Evolutionary conservation across 2,113 vertebrate species (phyloP), one percentile per base, ranked within the genome.

Genomic region (Saimiri boliviensis): DNA sequence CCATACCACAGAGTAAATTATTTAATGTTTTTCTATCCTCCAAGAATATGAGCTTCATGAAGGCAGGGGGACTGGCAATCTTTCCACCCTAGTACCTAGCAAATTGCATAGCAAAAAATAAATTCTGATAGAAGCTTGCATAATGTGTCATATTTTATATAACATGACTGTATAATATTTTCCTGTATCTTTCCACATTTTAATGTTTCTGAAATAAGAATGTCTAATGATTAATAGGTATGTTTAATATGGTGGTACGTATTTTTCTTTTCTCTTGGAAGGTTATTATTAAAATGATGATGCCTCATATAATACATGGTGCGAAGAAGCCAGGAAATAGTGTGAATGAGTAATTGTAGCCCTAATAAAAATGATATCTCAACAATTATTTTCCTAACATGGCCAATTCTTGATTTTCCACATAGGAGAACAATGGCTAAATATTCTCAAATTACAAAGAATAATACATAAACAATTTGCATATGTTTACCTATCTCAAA

Each of bases 391-490:
- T 95, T 84, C 73, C 76, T 82, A 80, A 93, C 4, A 7, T 13
- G 32, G 49, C n/a, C 85, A 91, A 77, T 47, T 88, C 32, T 54
- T 95, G 2, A 83, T 87, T 96, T 73, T 76, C 56, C 91, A 52
- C 63, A 82, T 7, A 87, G 12, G 10, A 70, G 19, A 93, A 40
- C 6, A 96, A 11, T 86, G 27, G 49, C n/a, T 91, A 95, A 71
- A 77, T 70, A 95, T 13, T 91, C 45, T 37, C 54, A 92, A 97
- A 88, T 70, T 81, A 96, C 30, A 91, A 7, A 91, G 13, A 82
- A 95, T 20, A 82, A 96, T n/a, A 96, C 20, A 66, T 58, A 73
- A 88, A 83, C 56, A 13, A 89, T 81, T 66, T 95, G 37, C 87
- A 88, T 86, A 52, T 58, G 83, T 85, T 95, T 91, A 35, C 30